A percentile compares a stretch with the other conserved stretches of the same genome.
phyloP scores from a whole-genome alignment of 2,113 vertebrate species.

The Desmodus rotundus region DNA sequence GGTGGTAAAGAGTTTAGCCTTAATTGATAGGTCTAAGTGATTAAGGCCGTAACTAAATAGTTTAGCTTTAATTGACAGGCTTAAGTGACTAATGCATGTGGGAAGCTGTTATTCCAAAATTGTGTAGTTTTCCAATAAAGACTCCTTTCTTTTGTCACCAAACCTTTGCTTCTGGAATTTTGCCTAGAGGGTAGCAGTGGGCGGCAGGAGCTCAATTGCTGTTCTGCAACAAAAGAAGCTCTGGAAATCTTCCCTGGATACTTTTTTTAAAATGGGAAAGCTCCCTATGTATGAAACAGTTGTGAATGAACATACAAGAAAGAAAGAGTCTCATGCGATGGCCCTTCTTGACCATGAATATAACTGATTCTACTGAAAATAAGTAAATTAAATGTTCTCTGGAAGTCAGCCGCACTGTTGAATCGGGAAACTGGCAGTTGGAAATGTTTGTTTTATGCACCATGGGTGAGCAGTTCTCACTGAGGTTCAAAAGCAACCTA shows the following conservation, averaged over 20 bases:
- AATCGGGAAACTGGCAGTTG: neutral
- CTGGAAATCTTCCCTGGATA: neutral
- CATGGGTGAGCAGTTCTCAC: neutral
- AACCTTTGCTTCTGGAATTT: no score
- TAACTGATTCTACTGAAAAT: neutral
- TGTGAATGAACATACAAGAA: neutral
- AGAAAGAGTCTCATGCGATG: neutral
- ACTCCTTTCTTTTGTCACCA: no score
- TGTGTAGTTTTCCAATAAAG: no score
- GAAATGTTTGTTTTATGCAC: neutral
- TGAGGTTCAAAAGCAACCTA: conserved; percentile 21
- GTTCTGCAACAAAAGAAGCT: neutral
- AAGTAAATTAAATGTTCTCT: neutral
- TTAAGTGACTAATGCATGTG: no score
- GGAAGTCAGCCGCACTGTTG: neutral
- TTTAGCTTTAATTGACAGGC: no score
- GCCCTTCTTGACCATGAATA: neutral
- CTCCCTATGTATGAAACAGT: neutral
- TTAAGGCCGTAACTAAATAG: no score
- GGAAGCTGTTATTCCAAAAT: no score
- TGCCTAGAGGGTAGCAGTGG: no score
- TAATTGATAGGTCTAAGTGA: no score
- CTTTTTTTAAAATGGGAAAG: neutral
- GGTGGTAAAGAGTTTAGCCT: no score
- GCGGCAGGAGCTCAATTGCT: no score